Conservation (phyloP, 2,888 invertebrate genomes). For the Trissolcus brochymenae region DNA sequence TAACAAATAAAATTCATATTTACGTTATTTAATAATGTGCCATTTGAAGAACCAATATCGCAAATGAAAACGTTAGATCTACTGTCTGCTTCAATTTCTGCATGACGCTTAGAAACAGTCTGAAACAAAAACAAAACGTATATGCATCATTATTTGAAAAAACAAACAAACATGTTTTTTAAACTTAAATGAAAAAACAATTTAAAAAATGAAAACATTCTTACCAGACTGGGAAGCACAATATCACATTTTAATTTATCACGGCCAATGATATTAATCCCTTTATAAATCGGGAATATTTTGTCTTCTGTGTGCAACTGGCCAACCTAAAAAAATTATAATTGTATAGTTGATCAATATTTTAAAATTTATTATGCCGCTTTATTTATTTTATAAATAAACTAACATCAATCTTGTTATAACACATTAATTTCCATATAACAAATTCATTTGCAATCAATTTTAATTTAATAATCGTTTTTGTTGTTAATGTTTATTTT, state of each 20-base stretch:
- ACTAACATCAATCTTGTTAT: too few species aligned
- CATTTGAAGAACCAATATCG: conserved; percentile 23
- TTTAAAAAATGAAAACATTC: neutral
- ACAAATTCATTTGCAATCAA: too few species aligned
- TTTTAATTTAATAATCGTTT: too few species aligned
- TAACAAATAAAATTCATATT: conserved; percentile 1
- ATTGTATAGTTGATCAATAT: neutral
- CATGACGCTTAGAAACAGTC: conserved; percentile 25
- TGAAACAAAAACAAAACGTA: conserved; percentile 5
- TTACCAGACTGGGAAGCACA: neutral
- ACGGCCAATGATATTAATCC: conserved; percentile 4
- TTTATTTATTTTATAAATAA: too few species aligned
- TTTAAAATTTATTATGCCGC: neutral
- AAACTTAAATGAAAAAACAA: neutral
- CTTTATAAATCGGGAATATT: conserved; percentile 6
- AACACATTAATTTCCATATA: too few species aligned
- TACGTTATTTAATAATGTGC: conserved; percentile 29
- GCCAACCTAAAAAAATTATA: conserved; percentile 4
- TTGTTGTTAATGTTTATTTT: too few species aligned
- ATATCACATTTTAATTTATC: neutral
- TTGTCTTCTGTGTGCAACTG: neutral
- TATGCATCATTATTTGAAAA: too few species aligned
- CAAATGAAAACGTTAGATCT: conserved; percentile 11
- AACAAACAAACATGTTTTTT: too few species aligned
- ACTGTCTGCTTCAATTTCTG: conserved; percentile 29